Conservation (phyloP, 2,888 invertebrate species). For the Protophormia terraenovae region DNA sequence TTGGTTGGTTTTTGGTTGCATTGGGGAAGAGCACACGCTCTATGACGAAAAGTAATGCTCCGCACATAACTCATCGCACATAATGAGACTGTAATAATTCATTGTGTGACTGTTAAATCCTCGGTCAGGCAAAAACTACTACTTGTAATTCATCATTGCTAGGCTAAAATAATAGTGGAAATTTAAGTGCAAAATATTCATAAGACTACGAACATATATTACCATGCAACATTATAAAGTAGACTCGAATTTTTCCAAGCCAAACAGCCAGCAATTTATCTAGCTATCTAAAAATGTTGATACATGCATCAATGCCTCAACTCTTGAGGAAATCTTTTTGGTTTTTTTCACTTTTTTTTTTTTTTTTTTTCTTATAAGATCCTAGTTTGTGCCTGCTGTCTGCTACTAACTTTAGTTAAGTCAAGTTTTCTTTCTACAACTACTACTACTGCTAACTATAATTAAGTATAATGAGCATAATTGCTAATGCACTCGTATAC, state of each 20-base stretch:
- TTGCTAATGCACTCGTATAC: constrained; percentile 75
- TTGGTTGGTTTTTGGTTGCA: not conserved
- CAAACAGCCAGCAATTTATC: constrained; percentile 36
- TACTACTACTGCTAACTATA: constrained; percentile 73
- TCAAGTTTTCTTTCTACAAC: constrained; percentile 47
- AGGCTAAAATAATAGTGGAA: constrained; percentile 24
- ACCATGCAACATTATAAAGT: constrained; percentile 18
- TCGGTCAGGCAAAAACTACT: constrained; percentile 63
- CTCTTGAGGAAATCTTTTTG: constrained; percentile 44
- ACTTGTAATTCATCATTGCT: constrained; percentile 65
- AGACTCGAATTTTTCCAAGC: constrained; percentile 27
- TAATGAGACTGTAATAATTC: constrained; percentile 81
- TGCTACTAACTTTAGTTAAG: constrained; percentile 9
- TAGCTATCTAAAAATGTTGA: constrained; percentile 70
- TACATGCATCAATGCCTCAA: constrained; percentile 73
- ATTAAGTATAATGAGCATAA: constrained; percentile 80
- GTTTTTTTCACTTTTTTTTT: not conserved
- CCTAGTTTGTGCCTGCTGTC: constrained; percentile 32
- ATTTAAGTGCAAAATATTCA: constrained; percentile 35
- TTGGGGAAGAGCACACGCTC: constrained; percentile 60
- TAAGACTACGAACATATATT: constrained; percentile 15
- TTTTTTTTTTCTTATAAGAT: constrained; percentile 1
- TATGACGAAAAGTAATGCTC: constrained; percentile 78
- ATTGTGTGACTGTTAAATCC: constrained; percentile 69
- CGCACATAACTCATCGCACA: constrained; percentile 80